phyloP scores from a whole-genome alignment of 2,113 vertebrate genomes.

The Phainopepla nitens region DNA sequence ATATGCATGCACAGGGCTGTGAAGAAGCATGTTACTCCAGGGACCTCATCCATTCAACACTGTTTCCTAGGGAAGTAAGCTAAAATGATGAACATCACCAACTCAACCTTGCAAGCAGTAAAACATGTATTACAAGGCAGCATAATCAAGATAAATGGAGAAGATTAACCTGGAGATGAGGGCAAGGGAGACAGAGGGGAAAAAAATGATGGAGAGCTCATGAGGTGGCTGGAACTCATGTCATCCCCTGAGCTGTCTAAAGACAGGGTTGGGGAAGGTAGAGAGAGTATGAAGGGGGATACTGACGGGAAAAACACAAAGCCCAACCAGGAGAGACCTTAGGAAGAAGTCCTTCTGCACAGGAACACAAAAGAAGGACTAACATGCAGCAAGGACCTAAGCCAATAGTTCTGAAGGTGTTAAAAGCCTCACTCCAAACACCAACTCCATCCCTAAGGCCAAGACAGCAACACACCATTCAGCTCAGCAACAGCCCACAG shows the following conservation, averaged over 20 bases:
- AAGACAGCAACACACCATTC: not conserved
- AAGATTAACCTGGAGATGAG: constrained; percentile 30
- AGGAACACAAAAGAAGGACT: not conserved
- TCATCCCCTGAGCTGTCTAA: not conserved
- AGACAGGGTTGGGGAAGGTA: not conserved
- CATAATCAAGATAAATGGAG: constrained; percentile 39
- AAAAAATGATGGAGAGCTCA: not conserved
- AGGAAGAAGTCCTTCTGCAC: not conserved
- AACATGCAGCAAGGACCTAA: not conserved
- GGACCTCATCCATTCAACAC: not conserved
- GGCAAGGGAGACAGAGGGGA: not conserved
- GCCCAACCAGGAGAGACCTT: not conserved
- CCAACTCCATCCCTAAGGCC: not conserved
- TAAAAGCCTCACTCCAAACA: not conserved
- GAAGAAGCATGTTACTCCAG: not conserved
- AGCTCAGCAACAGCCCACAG: not conserved
- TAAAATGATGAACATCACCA: constrained; percentile 24
- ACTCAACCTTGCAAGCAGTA: not conserved
- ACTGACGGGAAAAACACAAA: not conserved
- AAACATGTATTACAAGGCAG: constrained; percentile 32
- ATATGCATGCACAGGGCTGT: not conserved
- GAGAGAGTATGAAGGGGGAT: not conserved
- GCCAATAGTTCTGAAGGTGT: not conserved
- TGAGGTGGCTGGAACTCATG: not conserved
- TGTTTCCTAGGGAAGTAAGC: constrained; percentile 18